Evolutionary conservation across 1,140 invertebrate genomes (phyloP), one percentile per base, ranked within the genome.

Genomic region (Agraylea sexmaculata): DNA sequence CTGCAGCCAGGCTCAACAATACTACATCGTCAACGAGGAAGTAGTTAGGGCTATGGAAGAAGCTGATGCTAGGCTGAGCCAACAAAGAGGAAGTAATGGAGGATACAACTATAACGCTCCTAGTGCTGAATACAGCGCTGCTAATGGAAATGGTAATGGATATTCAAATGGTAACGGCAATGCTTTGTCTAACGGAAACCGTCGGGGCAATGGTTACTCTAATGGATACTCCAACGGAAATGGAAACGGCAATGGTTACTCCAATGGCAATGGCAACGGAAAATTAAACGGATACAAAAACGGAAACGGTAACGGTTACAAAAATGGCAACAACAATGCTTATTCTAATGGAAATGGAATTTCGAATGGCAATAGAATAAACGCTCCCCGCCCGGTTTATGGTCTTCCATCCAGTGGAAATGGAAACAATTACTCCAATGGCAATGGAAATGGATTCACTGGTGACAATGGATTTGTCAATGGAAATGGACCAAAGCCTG

Each of bases 1-100:
- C 37, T 73, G 71, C 50, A 47, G 53, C 10, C 43, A 51, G 20
- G 57, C 58, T 11, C 47, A 53, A 47, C 29, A 51, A 22, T 43
- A 46, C 19, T 52, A 52, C 38, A 37, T 27, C 39, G 42, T 47
- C 2, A 50, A 50, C 20, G 45, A 50, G 39, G n/a, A 29, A 15
- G 25, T 50, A 12, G 35, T 34, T 3, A 30, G 20, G 18, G 48
- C 43, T 16, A 48, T 48, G 46, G 42, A 48, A 39, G 46, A 44
- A 22, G 46, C 43, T 23, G 43, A 45, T 39, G 43, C 42, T 17
- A 45, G 36, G 29, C 25, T 45, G 20, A 28, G 27, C 7, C 30
- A 31, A 31, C 7, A 31, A 15, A 15, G 13, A n/a, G 28, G 39
- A 19, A 29, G 35, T n/a, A 23, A 27, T 11, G 35, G 34, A 27